Percentiles rank a stretch among this genome's conserved stretches.
phyloP scores from a whole-genome alignment of 1,140 invertebrate genomes.

The Ceratitis capitata region DNA sequence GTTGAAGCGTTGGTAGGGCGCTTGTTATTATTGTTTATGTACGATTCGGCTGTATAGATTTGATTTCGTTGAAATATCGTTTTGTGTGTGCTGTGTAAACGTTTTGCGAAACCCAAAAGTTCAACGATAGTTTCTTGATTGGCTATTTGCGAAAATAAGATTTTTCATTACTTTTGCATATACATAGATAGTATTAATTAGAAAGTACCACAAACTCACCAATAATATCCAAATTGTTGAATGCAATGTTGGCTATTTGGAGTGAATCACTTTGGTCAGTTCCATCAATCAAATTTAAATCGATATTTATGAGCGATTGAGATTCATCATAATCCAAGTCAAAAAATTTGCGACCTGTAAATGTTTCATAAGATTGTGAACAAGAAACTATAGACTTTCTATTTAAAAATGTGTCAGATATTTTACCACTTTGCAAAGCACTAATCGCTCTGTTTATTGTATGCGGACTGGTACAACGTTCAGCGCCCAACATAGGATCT shows the following conservation, averaged over 20 bases:
- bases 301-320: conserved; percentile 87
- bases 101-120: conserved; percentile 84
- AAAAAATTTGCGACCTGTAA: conserved; percentile 32
- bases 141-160: conserved; percentile 67
- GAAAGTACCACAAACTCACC: conserved; percentile 67
- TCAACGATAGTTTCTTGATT: conserved; percentile 96
- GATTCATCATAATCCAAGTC: conserved; percentile 67
- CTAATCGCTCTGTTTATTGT: conserved; percentile 58
- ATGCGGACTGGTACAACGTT: conserved; percentile 65
- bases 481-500: conserved; percentile 64
- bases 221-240: conserved; percentile 95
- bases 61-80: conserved; percentile 43
- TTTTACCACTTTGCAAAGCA: conserved; percentile 58
- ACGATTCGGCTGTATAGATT: neutral
- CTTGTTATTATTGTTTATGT: neutral
- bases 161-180: conserved; percentile 11
- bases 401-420: neutral
- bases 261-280: conserved; percentile 70
- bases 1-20: conserved; percentile 24
- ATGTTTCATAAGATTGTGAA: neutral
- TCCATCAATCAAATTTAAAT: conserved; percentile 78
- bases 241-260: conserved; percentile 86
- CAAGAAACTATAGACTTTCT: neutral
- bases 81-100: conserved; percentile 71
- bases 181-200: neutral